Evolutionary conservation across 2,888 invertebrate genomes (phyloP).

Genomic region (Caenorhabditis macrosperma): DNA sequence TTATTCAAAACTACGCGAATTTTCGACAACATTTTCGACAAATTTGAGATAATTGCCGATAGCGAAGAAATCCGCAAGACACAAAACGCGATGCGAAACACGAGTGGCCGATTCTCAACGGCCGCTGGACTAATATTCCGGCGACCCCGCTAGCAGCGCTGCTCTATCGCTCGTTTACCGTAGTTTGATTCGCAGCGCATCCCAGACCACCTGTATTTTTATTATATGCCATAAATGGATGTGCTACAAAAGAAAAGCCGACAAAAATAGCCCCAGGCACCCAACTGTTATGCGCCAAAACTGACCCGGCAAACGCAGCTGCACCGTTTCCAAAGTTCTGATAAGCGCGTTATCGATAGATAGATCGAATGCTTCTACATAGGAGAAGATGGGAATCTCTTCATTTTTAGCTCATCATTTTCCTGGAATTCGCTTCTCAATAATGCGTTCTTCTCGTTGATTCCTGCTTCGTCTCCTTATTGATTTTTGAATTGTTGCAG

Average conservation of each 20-base stretch:
- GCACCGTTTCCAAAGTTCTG: background rate
- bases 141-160: conserved; percentile 10
- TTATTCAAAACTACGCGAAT: background rate
- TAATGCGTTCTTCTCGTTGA: background rate
- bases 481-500: conserved; percentile 39
- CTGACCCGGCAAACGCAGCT: background rate
- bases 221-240: conserved; percentile 27
- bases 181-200: conserved; percentile 51
- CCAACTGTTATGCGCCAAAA: background rate
- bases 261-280: background rate
- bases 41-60: background rate
- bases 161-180: conserved; percentile 37
- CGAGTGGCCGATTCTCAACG: background rate
- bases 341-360: conserved; percentile 22
- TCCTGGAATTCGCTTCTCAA: background rate
- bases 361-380: background rate
- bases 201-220: conserved; percentile 35
- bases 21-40: background rate
- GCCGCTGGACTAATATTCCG: conserved; percentile 27
- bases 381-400: background rate
- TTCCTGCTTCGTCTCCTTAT: background rate
- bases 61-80: background rate
- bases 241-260: background rate
- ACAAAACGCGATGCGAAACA: background rate
- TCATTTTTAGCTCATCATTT: background rate